Percentiles rank a stretch among this genome's conserved stretches.
Conservation (phyloP, 2,113 vertebrate species). For the Zosterops japonicus region DNA sequence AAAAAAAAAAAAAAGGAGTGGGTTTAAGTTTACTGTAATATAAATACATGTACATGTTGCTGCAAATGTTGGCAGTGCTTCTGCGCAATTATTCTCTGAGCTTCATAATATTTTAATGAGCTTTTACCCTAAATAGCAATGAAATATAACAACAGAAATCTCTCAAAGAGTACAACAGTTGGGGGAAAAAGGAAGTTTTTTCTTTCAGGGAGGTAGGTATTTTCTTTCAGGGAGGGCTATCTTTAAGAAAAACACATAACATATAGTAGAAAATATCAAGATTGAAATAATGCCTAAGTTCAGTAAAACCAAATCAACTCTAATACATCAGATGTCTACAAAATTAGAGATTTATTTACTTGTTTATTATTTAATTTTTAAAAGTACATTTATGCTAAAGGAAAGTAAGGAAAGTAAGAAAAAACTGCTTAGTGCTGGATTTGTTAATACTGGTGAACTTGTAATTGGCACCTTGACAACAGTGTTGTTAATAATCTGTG, state of each 20-base stretch:
- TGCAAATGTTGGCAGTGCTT: conserved; percentile 72
- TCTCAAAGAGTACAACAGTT: conserved; percentile 24
- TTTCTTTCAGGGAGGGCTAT: neutral
- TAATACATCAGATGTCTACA: neutral
- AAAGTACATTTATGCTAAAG: conserved; percentile 12
- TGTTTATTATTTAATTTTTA: neutral
- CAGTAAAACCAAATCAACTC: conserved; percentile 22
- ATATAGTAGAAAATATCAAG: neutral
- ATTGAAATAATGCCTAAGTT: neutral
- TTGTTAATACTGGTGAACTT: neutral
- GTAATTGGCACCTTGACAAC: conserved; percentile 3
- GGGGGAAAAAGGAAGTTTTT: neutral
- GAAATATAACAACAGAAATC: conserved; percentile 57
- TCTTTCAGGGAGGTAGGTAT: neutral
- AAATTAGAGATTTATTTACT: neutral
- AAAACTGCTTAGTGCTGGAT: neutral
- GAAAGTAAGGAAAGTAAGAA: neutral
- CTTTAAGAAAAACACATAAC: neutral
- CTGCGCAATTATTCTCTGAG: conserved; percentile 52
- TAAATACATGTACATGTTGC: conserved; percentile 44
- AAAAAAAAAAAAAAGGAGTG: neutral
- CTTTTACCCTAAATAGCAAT: conserved; percentile 64
- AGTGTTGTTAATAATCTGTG: conserved; percentile 51
- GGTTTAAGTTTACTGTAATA: conserved; percentile 58
- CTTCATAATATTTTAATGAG: conserved; percentile 75